Evolutionary conservation across 35 echinoderm and acorn worm genomes (phyloP).

Genomic region (Eucidaris tribuloides): DNA sequence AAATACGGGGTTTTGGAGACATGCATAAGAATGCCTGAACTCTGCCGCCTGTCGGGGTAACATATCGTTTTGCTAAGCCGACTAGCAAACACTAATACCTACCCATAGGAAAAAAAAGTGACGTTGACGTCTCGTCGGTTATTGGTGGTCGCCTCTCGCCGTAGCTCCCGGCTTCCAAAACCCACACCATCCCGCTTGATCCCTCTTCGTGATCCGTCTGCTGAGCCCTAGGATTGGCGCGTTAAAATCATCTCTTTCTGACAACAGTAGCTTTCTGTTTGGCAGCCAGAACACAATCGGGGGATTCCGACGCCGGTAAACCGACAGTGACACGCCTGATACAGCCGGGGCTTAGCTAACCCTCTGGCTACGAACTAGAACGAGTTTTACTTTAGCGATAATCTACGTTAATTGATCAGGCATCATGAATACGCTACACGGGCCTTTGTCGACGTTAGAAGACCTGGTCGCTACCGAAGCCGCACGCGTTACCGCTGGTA

Average conservation of each 20-base stretch:
- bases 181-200: slow-evolving; percentile 10
- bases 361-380: neutral
- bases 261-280: neutral
- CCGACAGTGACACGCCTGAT: neutral
- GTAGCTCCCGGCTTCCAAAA: neutral
- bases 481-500: slow-evolving; percentile 5
- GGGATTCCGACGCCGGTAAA: neutral
- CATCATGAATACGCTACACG: neutral
- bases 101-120: too few relatives aligned
- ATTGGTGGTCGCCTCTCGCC: neutral
- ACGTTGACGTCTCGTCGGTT: too few relatives aligned
- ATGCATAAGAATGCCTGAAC: too few relatives aligned
- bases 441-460: slow-evolving; percentile 14
- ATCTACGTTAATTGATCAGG: neutral
- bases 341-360: neutral
- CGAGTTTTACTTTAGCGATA: neutral
- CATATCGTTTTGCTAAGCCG: too few relatives aligned
- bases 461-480: slow-evolving; percentile 11
- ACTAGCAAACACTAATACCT: too few relatives aligned
- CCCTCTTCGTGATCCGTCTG: slow-evolving; percentile 3
- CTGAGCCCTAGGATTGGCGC: slow-evolving; percentile 20
- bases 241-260: neutral
- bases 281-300: neutral
- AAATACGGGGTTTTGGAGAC: too few relatives aligned
- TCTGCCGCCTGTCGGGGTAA: too few relatives aligned